Evolutionary conservation across 2,888 invertebrate species (phyloP), one percentile per base, ranked within the genome.

Genomic region (Syrphus vitripennis): DNA sequence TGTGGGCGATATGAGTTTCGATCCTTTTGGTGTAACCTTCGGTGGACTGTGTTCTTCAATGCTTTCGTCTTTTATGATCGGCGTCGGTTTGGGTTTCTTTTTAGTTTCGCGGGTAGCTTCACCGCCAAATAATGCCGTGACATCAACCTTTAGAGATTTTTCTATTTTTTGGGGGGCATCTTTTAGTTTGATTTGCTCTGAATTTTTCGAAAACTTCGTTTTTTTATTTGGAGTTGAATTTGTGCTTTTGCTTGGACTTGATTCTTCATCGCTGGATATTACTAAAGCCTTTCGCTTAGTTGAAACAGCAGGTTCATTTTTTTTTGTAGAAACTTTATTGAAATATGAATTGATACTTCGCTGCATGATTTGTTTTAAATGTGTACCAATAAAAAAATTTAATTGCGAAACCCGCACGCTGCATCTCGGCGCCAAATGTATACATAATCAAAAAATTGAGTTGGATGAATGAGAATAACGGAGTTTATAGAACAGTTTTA

Each of bases 91-190:
- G 29, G 89, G 86, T 90, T 93, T 26, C 92, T 93, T 91, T 91
- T 90, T 88, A 89, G 93, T 90, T 70, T 94, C 93, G 86, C 95
- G 93, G 88, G 94, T 94, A 1, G 95, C 95, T 76, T 91, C 94
- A 53, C 91, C 94, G 9, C 94, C 94, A 93, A 96, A 96, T 7
- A 96, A 90, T 65, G 93, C 91, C 0, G 89, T 84, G 1, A 94
- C 91, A 90, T 95, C 94, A 31, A 93, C 90, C 7, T 93, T 94
- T 1, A 89, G 61, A 5, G 61, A 74, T 29, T 88, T 88, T 16
- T 77, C 55, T 9, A 92, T 92, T 89, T 93, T 93, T 88, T 92
- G 92, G 4, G 83, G 80, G 0, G 10, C 42, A 91, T 90, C 37
- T 65, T 87, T 89, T 78, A 92, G 70, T 87, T 90, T 90, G 90